Evolutionary conservation across 1,140 invertebrate genomes (phyloP).

Genomic region (Limonius californicus): DNA sequence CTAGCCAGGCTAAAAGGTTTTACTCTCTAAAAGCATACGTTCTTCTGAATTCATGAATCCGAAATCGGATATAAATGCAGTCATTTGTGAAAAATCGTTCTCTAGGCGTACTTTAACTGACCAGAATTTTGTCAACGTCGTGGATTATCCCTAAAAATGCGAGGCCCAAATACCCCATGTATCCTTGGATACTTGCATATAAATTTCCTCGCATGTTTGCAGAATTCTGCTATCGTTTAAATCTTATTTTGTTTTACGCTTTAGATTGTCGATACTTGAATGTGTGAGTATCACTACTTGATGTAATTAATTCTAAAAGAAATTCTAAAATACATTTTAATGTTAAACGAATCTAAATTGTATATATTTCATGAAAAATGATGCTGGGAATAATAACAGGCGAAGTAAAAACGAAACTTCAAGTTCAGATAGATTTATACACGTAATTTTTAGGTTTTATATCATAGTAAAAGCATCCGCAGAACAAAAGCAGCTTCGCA

Average conservation of each 20-base stretch:
- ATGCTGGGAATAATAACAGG: too few species aligned
- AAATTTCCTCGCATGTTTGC: neutral
- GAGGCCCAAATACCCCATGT: neutral
- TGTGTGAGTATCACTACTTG: too few species aligned
- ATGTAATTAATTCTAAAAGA: too few species aligned
- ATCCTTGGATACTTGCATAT: neutral
- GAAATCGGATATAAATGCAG: conserved; percentile 11
- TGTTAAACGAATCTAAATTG: neutral
- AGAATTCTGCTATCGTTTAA: neutral
- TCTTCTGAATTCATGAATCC: conserved; percentile 6
- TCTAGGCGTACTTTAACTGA: conserved; percentile 6
- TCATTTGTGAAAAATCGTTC: conserved; percentile 14
- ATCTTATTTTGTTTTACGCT: neutral
- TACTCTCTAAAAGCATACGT: conserved; percentile 2
- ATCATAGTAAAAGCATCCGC: neutral
- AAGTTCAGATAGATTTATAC: too few species aligned
- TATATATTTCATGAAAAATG: neutral
- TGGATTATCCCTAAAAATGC: conserved; percentile 3
- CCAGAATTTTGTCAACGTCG: conserved; percentile 8
- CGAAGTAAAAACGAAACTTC: too few species aligned
- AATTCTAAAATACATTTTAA: neutral
- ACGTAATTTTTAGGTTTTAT: too few species aligned
- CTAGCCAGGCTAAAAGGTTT: neutral
- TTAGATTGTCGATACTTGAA: neutral
- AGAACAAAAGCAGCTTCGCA: neutral